Conservation (phyloP, 2,797 vertebrate genomes). For the Onychomys arenicola region DNA sequence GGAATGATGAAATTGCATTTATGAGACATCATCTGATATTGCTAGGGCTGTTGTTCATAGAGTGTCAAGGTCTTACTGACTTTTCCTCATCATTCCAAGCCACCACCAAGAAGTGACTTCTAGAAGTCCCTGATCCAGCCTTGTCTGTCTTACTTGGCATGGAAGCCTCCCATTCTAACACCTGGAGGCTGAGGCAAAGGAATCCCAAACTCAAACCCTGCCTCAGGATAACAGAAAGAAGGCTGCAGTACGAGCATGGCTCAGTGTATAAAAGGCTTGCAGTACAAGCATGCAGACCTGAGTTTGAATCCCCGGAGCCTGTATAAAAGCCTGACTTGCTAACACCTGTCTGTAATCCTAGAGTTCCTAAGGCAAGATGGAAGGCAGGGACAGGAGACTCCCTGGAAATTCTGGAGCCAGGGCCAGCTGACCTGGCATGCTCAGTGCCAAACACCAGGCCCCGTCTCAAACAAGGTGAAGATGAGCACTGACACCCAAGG, state of each 20-base stretch:
- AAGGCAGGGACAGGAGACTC: not conserved
- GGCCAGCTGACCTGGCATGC: not conserved
- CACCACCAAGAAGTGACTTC: not conserved
- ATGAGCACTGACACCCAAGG: not conserved
- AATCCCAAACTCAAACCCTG: not conserved
- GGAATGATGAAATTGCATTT: constrained; percentile 42
- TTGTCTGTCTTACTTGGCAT: not conserved
- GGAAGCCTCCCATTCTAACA: not conserved
- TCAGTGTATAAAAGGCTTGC: not conserved
- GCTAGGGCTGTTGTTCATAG: not conserved
- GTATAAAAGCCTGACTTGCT: not conserved
- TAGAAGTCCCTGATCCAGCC: not conserved
- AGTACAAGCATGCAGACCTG: not conserved
- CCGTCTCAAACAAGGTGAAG: not conserved
- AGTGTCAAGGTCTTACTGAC: not conserved
- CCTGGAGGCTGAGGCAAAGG: not conserved
- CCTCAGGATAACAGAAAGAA: not conserved
- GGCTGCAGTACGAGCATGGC: no score
- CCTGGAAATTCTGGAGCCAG: no score
- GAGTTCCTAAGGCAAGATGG: not conserved
- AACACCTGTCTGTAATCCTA: not conserved
- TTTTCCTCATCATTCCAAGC: constrained; percentile 18
- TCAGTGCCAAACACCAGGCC: not conserved
- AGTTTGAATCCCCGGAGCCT: not conserved
- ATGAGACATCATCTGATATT: not conserved